Conservation (phyloP, 2,888 invertebrate genomes). For the Ochropacha duplaris region DNA sequence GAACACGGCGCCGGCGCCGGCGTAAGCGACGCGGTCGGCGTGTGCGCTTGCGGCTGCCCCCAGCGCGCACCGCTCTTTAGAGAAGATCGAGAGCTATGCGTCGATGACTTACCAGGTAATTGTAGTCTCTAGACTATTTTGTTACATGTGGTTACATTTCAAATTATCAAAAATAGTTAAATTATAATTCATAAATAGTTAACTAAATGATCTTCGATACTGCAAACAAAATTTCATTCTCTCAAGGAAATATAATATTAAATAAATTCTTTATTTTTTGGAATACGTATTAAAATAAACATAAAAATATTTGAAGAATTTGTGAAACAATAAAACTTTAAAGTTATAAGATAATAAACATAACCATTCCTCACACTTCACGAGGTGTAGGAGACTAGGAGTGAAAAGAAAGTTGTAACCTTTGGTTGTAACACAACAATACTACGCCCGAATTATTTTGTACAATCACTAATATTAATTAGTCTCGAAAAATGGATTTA, state of each 20-base stretch:
- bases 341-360: slow-evolving; percentile 1
- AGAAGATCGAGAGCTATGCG: slow-evolving; percentile 92
- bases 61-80: slow-evolving; percentile 90
- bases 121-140: slow-evolving; percentile 3
- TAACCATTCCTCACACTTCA: neutral
- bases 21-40: slow-evolving; percentile 36
- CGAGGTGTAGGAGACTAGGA: no score
- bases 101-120: slow-evolving; percentile 92
- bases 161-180: neutral
- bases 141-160: slow-evolving; percentile 9
- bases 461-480: no score
- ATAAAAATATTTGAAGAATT: neutral
- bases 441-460: neutral
- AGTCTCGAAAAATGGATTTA: no score
- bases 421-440: neutral
- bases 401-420: neutral
- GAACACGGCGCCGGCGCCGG: slow-evolving; percentile 66
- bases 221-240: neutral
- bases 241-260: neutral
- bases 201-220: neutral
- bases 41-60: slow-evolving; percentile 91
- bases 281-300: neutral
- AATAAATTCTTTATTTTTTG: neutral
- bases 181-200: no score
- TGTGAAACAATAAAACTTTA: neutral